Percentiles rank a stretch among this genome's conserved stretches.
These are phyloP conservation scores for Palloptera scutellata DNA, from an alignment of 2,888 invertebrate species.

Conservation along the genomic window DNA sequence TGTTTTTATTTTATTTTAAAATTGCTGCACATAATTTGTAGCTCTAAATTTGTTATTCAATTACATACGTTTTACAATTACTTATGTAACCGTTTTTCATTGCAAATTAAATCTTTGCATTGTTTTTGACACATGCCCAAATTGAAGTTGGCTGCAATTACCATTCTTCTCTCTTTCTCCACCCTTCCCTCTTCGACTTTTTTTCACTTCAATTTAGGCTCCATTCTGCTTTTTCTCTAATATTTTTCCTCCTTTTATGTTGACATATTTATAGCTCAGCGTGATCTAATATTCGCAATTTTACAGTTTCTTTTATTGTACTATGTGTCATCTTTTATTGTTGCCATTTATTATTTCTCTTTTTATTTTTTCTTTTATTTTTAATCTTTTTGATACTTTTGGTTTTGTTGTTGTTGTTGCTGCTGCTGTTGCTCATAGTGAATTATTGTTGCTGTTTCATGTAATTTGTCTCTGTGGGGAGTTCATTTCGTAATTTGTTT, in stretches of 20 bases:
- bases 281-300: conserved; percentile 49
- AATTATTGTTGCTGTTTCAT: conserved; percentile 42
- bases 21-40: conserved; percentile 6
- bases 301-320: conserved; percentile 44
- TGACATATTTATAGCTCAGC: conserved; percentile 55
- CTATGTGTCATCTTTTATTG: conserved; percentile 44
- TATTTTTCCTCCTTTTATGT: conserved; percentile 35
- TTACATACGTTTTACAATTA: not conserved
- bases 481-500: conserved; percentile 38
- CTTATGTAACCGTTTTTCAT: too few relatives aligned
- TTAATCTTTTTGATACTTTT: conserved; percentile 27
- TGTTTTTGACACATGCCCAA: too few relatives aligned
- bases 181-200: not conserved
- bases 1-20: too few relatives aligned
- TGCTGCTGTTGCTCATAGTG: conserved; percentile 38
- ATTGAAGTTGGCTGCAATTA: not conserved
- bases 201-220: not conserved
- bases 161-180: not conserved
- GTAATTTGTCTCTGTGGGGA: conserved; percentile 57
- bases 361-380: conserved; percentile 10
- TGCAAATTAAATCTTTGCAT: too few relatives aligned
- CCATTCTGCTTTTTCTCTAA: not conserved
- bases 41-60: conserved; percentile 9
- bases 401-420: conserved; percentile 39
- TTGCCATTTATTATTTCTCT: conserved; percentile 41